Evolutionary conservation across 2,113 vertebrate species (phyloP), one percentile per base, ranked within the genome.

Genomic region (Eurystomus gularis): DNA sequence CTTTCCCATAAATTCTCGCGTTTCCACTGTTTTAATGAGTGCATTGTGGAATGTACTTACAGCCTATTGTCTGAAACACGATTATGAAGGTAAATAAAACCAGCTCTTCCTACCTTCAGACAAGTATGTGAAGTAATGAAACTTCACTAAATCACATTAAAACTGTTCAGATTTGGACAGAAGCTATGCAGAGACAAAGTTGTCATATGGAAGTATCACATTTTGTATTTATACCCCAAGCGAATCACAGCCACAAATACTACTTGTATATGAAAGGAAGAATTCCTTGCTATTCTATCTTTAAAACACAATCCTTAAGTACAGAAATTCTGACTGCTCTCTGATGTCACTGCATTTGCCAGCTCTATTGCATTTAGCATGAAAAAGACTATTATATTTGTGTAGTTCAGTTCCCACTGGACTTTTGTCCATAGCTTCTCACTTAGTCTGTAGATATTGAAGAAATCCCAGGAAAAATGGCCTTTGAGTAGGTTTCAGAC

Each of bases 301-400:
- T 78, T 42, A 28, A 92, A 93, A 64, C 1, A 13, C 11, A 52
- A 18, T 7, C 39, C 25, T 68, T 51, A 66, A 86, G 48, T 13
- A 11, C 1, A 60, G 72, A 64, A 19, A 35, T 71, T 13, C 70
- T 40, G 62, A 16, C 24, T 48, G 0, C 6, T 57, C 14, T 65
- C 44, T 2, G 0, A 4, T 20, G n/a, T 20, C 0, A 0, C 25
- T 72, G 16, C 1, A 0, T 77, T 93, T 73, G 4, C n/a, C 71
- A 61, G 40, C 44, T 83, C 42, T 31, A 18, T 20, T 48, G 21
- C 31, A 25, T 54, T 35, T 23, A 58, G 6, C 12, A 18, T 1
- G 33, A 55, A 64, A 77, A 58, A 70, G 25, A 11, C 44, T 48
- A 8, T 12, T 18, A 8, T 31, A n/a, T 62, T 64, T 33, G 29